Evolutionary conservation across 1,140 invertebrate species (phyloP).

Genomic region (Aphis craccivora): DNA sequence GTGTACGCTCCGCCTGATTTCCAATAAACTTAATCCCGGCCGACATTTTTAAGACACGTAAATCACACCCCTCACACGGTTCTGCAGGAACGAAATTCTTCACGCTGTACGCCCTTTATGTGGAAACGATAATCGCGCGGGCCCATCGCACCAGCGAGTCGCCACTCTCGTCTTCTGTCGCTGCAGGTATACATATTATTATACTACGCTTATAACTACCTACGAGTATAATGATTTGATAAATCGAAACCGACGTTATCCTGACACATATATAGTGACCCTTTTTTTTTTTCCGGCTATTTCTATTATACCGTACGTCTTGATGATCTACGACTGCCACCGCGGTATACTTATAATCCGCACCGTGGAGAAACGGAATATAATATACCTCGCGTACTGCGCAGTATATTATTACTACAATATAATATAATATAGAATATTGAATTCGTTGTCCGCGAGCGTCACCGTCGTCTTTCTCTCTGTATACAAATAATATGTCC

Average conservation of each 20-base stretch:
- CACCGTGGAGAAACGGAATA: background rate
- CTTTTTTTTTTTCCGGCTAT: background rate
- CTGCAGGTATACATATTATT: background rate
- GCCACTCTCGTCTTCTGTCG: background rate
- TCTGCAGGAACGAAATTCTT: background rate
- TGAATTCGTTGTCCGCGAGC: background rate
- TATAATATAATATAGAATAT: background rate
- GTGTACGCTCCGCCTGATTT: background rate
- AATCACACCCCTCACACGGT: background rate
- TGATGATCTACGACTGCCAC: constrained; percentile 14
- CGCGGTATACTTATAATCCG: background rate
- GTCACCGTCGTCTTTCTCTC: background rate
- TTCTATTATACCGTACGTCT: background rate
- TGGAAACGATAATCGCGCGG: background rate
- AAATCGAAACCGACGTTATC: background rate
- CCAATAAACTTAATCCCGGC: constrained; percentile 5
- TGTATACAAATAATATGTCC: background rate
- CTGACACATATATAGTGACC: background rate
- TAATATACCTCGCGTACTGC: no score
- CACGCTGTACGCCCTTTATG: background rate
- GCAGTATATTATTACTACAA: background rate
- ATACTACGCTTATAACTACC: no score
- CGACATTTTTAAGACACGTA: constrained; percentile 28
- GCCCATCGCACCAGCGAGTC: background rate
- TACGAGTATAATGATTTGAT: no score